phyloP scores from a whole-genome alignment of 2,797 vertebrate species.

The Zalophus californianus region DNA sequence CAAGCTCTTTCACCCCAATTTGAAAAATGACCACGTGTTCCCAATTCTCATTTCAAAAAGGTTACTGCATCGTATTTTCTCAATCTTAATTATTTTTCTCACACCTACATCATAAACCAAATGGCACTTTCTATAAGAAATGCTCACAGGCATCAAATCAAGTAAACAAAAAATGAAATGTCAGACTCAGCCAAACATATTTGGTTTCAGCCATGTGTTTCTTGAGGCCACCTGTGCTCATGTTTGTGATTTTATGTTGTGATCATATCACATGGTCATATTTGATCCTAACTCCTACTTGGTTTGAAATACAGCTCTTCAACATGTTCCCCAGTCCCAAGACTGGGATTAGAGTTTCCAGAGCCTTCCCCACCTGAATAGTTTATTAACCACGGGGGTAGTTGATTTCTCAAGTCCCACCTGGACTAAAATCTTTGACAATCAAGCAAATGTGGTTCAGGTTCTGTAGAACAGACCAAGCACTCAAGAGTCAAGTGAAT shows the following conservation, averaged over 20 bases:
- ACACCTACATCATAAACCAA: accelerated
- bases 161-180: not conserved
- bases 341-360: not conserved
- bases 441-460: not conserved
- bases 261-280: accelerated
- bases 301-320: not conserved
- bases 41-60: not conserved
- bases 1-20: not conserved
- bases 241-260: not conserved
- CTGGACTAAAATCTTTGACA: not conserved
- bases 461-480: not conserved
- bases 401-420: not conserved
- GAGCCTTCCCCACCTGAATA: no score
- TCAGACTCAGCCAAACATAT: not conserved
- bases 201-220: not conserved
- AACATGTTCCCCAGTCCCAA: not conserved
- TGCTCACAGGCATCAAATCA: no score
- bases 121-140: not conserved
- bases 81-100: not conserved
- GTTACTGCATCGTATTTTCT: not conserved
- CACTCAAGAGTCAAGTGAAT: no score
- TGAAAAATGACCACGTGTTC: not conserved
- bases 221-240: no score
- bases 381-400: not conserved
- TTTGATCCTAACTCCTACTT: not conserved